Evolutionary conservation across 2,797 vertebrate species (phyloP).

Genomic region (Diglossa cyanea): DNA sequence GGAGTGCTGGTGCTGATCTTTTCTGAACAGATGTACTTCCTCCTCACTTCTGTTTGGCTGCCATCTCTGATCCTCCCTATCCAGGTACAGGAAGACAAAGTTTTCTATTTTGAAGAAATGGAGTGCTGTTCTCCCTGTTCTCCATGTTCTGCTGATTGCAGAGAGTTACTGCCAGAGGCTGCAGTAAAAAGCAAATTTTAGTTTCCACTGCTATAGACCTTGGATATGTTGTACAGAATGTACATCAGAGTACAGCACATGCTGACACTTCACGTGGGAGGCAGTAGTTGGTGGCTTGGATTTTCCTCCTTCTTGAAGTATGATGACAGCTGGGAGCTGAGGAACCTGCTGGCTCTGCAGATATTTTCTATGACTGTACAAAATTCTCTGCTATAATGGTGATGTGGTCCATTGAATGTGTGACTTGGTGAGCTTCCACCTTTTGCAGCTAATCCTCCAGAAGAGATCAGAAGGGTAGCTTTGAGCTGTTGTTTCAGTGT

Average conservation of each 20-base stretch:
- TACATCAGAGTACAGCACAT: not conserved
- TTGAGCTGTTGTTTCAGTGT: not conserved
- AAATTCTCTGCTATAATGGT: not conserved
- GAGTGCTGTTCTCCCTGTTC: not conserved
- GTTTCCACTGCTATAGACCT: not conserved
- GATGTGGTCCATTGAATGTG: not conserved
- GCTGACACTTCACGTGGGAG: not conserved
- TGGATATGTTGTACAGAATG: not conserved
- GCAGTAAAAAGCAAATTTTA: not conserved
- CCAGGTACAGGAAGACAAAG: not conserved
- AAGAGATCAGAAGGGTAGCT: not conserved
- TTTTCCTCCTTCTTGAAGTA: not conserved
- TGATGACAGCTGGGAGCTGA: not conserved
- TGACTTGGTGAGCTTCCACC: not conserved
- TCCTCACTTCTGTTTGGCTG: not conserved
- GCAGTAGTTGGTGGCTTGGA: not conserved
- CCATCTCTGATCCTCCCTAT: not conserved
- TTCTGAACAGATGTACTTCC: not conserved
- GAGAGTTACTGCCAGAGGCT: not conserved
- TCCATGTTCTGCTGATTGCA: not conserved
- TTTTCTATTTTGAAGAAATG: not conserved
- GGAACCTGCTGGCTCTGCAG: not conserved
- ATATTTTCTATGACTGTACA: not conserved
- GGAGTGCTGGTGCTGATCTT: not conserved
- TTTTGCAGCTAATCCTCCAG: not conserved